phyloP scores from a whole-genome alignment of 2,113 vertebrate species.

The Motacilla tschutschensis region DNA sequence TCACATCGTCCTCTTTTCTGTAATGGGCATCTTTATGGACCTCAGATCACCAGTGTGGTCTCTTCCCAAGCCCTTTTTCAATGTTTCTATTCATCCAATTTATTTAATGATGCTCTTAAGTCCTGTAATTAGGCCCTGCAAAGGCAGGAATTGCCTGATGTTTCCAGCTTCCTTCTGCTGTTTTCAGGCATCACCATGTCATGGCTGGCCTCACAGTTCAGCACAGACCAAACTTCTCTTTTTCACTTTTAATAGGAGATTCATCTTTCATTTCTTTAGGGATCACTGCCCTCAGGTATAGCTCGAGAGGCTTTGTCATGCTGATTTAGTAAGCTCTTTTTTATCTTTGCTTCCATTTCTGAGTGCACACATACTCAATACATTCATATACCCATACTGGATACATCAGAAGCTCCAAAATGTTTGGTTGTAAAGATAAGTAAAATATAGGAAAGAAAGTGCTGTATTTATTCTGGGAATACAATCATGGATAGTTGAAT shows the following conservation, averaged over 20 bases:
- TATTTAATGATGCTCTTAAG: not conserved
- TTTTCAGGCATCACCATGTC: not conserved
- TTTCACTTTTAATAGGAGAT: not conserved
- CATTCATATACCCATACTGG: not conserved
- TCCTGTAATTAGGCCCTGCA: not conserved
- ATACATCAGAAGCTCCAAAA: slow-evolving; percentile 1
- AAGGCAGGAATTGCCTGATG: not conserved
- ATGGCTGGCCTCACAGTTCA: not conserved
- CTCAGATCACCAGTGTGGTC: not conserved
- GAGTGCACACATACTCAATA: not conserved
- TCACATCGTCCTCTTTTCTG: not conserved
- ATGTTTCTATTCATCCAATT: not conserved
- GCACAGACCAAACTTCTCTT: not conserved
- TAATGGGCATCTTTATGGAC: not conserved
- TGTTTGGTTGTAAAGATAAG: not conserved
- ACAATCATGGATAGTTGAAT: not conserved
- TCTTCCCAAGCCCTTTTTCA: not conserved
- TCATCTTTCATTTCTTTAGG: not conserved
- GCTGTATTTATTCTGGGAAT: not conserved
- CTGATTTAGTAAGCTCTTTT: not conserved
- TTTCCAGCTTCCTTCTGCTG: not conserved
- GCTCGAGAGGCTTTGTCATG: not conserved
- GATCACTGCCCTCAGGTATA: not conserved
- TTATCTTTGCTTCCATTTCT: not conserved
- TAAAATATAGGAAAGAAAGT: not conserved